These are phyloP conservation scores for Esox niger DNA, from an alignment of 2,113 vertebrate genomes.

Conservation along the genomic window DNA sequence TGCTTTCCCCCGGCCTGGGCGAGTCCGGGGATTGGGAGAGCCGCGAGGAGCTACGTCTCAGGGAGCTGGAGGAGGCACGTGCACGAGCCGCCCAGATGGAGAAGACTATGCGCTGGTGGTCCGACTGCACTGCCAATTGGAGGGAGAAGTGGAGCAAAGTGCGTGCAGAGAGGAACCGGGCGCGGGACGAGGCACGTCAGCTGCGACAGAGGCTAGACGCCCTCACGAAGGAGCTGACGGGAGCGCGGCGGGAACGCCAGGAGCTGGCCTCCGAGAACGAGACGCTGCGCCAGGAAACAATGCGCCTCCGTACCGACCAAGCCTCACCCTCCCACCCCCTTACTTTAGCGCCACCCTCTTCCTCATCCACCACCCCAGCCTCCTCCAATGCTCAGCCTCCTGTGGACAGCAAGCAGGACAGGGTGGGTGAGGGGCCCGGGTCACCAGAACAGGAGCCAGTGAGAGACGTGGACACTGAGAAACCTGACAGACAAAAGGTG, in stretches of 20 bases:
- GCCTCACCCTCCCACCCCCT: conserved; percentile 45
- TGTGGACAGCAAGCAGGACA: conserved; percentile 36
- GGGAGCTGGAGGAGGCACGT: conserved; percentile 92
- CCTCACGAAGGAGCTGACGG: conserved; percentile 89
- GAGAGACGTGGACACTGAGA: conserved; percentile 80
- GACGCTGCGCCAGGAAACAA: conserved; percentile 67
- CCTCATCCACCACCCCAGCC: conserved; percentile 3
- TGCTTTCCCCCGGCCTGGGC: conserved; percentile 72
- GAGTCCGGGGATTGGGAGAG: conserved; percentile 88
- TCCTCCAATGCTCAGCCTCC: conserved; percentile 41
- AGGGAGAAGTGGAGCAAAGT: conserved; percentile 98
- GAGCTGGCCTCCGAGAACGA: conserved; percentile 83
- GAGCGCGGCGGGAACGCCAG: conserved; percentile 82
- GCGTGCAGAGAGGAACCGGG: conserved; percentile 89
- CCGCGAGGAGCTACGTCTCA: conserved; percentile 88
- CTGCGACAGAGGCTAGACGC: conserved; percentile 88
- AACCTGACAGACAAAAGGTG: conserved; percentile 69
- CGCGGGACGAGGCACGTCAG: conserved; percentile 89
- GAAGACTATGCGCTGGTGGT: conserved; percentile 99
- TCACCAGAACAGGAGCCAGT: conserved; percentile 84
- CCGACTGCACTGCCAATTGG: conserved; percentile 97
- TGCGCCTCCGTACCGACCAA: conserved; percentile 48
- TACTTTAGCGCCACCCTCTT: conserved; percentile 13
- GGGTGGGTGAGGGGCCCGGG: conserved; percentile 49
- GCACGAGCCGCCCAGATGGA: conserved; percentile 95